Percentiles rank a stretch among this genome's conserved stretches.
Conservation (phyloP, 2,797 vertebrate genomes). For the Epinephelus coioides region DNA sequence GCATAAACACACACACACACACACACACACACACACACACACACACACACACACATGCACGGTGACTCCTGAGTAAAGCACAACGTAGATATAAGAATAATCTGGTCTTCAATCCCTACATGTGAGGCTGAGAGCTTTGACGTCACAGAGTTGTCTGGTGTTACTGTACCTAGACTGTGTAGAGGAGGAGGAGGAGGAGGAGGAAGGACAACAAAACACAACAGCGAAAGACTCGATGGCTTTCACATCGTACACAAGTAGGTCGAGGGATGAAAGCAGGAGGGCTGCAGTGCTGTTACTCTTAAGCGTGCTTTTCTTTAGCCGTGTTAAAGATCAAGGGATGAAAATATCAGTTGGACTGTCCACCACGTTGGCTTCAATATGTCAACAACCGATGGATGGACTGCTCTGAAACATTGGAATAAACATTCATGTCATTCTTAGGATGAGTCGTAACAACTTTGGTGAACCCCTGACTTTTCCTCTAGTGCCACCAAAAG, state of each 20-base stretch:
- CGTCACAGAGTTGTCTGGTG: constrained; percentile 18
- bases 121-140: constrained; percentile 40
- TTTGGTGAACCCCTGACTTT: not conserved
- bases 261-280: constrained; percentile 7
- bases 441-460: not conserved
- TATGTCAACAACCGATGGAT: not conserved
- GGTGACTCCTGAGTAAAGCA: constrained; percentile 35
- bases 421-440: not conserved
- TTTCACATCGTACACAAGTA: not conserved
- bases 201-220: constrained; percentile 13
- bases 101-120: constrained; percentile 50
- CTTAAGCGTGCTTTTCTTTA: not conserved
- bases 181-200: constrained; percentile 7
- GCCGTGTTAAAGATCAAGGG: not conserved
- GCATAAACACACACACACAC: not conserved
- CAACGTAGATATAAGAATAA: constrained; percentile 39
- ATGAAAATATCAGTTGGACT: not conserved
- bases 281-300: not conserved
- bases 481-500: not conserved
- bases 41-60: not conserved
- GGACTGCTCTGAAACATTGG: not conserved
- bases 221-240: not conserved
- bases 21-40: not conserved
- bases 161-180: not conserved
- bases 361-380: not conserved